These are phyloP conservation scores for Vimba vimba DNA, from an alignment of 2,113 vertebrate species.

Conservation along the genomic window DNA sequence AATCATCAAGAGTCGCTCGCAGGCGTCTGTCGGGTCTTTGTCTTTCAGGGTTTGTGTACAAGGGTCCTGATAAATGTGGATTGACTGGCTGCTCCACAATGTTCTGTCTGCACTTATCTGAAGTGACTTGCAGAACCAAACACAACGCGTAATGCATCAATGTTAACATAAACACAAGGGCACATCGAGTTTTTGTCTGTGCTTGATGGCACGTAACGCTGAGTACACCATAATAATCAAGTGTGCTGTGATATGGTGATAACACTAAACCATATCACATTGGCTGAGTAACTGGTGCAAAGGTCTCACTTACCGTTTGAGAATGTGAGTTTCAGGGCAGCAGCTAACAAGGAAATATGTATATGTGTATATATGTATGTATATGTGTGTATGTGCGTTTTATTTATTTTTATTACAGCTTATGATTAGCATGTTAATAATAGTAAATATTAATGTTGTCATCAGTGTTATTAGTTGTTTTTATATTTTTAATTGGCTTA, in stretches of 20 bases:
- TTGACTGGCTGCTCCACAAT: not conserved
- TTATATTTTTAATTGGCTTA: not conserved
- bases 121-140: not conserved
- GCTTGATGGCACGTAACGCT: not conserved
- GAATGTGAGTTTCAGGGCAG: not conserved
- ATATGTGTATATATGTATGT: not conserved
- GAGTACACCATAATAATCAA: not conserved
- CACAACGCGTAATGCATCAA: not conserved
- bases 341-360: not conserved
- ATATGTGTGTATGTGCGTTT: not conserved
- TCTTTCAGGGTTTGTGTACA: slow-evolving; percentile 12
- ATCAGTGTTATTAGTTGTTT: not conserved
- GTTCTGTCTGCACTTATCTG: not conserved
- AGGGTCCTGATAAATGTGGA: not conserved
- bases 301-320: not conserved
- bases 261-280: not conserved
- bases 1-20: not conserved
- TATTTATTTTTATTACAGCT: too few relatives aligned
- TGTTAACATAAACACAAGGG: not conserved
- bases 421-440: too few relatives aligned
- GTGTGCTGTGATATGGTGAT: not conserved
- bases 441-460: too few relatives aligned
- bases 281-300: slow-evolving; percentile 2
- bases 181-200: not conserved
- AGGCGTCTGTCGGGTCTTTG: not conserved